Base-by-base conservation (phyloP, 2,888 invertebrate species). In the Clepsis dumicolana region DNA sequence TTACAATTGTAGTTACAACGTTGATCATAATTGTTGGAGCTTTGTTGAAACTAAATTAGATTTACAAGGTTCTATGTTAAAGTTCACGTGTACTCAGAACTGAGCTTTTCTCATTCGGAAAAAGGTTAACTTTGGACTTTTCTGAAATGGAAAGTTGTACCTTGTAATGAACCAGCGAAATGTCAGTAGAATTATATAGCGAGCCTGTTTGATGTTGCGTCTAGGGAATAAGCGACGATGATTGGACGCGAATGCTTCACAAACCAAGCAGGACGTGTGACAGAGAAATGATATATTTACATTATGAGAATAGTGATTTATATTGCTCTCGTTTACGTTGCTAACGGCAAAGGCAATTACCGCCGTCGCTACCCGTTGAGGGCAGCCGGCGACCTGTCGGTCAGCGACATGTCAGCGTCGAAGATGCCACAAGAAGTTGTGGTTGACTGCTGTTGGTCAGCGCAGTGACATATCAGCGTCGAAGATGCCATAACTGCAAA, bases 231-330 rank as follows among this genome's bases (percentile, higher is more conserved):
- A 25, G 10, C 35, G 56, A 52, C 63, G 52, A 14, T 68, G 63
- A 68, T 64, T 59, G 68, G 63, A 68, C 16, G 41, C 57, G 63
- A 68, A 68, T 68, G 68, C 18, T 68, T 67, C 57, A 38, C 66
- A 27, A 21, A 27, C 48, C 57, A 16, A 38, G 38, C 32, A 27
- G 24, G 61, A 59, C 16, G 35, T 32, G 27, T 35, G 32, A 57
- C 54, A 32, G 44, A 59, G 44, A 68, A 54, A 61, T 44, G 4
- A 54, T 44, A 61, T 44, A 61, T 29, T 66, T 66, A 53, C 14
- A 54, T 53, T 18, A 8, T 24, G 2, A 25, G n/a, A 44, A 8
- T 2, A 44, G 44, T 27, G 14, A n/a, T 52, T 25, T n/a, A 18
- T 25, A 52, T 52, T 25, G 7, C 14, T n/a, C n/a, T n/a, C n/a